Evolutionary conservation across 30 jellyfish, hydroid and myxozoan genomes (phyloP).

Genomic region (Pelagia noctiluca): DNA sequence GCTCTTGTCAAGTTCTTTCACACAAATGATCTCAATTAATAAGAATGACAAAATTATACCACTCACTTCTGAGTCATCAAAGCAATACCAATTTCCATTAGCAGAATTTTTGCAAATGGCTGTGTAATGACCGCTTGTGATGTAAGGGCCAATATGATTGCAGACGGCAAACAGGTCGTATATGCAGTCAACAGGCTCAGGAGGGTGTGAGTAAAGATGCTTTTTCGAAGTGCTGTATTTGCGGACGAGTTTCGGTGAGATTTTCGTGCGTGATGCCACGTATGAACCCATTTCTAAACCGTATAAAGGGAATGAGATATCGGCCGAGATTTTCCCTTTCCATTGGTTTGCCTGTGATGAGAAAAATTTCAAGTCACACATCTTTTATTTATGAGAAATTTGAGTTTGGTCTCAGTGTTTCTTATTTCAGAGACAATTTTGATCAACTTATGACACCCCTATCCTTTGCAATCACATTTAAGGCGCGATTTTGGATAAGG

Average conservation of each 20-base stretch:
- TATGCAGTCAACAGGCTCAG: conserved; percentile 63
- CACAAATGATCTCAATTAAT: no score
- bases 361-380: no score
- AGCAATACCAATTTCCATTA: conserved; percentile 76
- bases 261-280: conserved; percentile 51
- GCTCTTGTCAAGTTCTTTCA: no score
- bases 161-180: conserved; percentile 86
- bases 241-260: conserved; percentile 29
- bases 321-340: conserved; percentile 80
- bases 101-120: conserved; percentile 79
- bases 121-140: conserved; percentile 89
- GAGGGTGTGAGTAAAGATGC: conserved; percentile 63
- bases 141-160: conserved; percentile 82
- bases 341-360: conserved; percentile 60
- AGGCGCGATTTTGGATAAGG: no score
- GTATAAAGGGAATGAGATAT: conserved; percentile 67
- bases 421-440: no score
- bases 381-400: no score
- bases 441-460: no score
- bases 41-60: no score
- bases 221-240: conserved; percentile 43
- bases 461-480: no score
- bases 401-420: no score
- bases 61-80: conserved; percentile 69
- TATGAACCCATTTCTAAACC: conserved; percentile 79